Conservation (phyloP, 2,888 invertebrate species). For the Eucera pruinosa region DNA sequence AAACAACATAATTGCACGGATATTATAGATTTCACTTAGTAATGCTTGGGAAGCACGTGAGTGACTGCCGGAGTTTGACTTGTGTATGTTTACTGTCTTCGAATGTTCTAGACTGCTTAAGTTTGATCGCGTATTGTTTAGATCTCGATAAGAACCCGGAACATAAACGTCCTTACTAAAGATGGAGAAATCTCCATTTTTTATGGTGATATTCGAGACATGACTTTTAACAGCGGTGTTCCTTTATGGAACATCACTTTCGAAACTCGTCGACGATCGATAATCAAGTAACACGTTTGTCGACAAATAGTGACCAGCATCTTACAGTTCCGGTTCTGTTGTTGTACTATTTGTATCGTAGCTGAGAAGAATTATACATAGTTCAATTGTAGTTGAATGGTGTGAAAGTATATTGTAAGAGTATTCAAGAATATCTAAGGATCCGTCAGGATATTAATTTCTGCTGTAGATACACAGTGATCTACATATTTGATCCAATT, state of each 20-base stretch:
- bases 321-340: slow-evolving; percentile 14
- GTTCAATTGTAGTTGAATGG: neutral
- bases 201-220: slow-evolving; percentile 14
- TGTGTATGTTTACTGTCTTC: neutral
- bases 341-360: neutral
- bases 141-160: neutral
- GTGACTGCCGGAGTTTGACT: neutral
- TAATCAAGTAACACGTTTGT: slow-evolving; percentile 50
- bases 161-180: neutral
- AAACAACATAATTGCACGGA: slow-evolving; percentile 78
- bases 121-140: neutral
- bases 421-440: no score
- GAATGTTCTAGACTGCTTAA: neutral
- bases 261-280: slow-evolving; percentile 57
- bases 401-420: neutral
- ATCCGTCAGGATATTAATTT: no score
- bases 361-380: neutral
- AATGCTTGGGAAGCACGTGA: no score
- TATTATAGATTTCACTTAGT: slow-evolving; percentile 19
- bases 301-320: slow-evolving; percentile 11
- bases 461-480: no score
- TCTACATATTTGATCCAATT: no score
- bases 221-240: slow-evolving; percentile 34
- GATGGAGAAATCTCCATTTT: slow-evolving; percentile 23
- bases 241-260: slow-evolving; percentile 53